These are phyloP conservation scores for Onychomys leucogaster DNA, from an alignment of 2,797 vertebrate species.

Conservation along the genomic window DNA sequence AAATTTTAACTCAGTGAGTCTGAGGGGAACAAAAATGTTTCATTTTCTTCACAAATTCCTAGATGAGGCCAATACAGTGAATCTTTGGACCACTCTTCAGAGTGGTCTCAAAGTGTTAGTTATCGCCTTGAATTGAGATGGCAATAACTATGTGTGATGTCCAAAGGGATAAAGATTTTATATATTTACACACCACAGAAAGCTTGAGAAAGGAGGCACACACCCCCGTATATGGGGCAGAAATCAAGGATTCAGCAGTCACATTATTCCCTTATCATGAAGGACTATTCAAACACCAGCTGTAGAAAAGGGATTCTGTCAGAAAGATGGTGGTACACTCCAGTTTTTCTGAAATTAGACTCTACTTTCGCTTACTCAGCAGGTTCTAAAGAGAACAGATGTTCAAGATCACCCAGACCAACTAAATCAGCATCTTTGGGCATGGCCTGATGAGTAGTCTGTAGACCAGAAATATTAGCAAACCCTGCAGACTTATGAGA, in stretches of 20 bases:
- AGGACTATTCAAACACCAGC: conserved; percentile 40
- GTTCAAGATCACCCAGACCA: conserved; percentile 23
- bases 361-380: neutral
- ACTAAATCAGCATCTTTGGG: neutral
- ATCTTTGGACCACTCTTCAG: neutral
- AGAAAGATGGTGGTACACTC: conserved; percentile 24
- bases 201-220: neutral
- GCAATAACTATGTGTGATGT: neutral
- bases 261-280: conserved; percentile 1
- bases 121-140: neutral
- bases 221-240: neutral
- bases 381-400: conserved; percentile 24
- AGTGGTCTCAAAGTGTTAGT: neutral
- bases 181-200: neutral
- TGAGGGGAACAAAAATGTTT: neutral
- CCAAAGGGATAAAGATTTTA: neutral
- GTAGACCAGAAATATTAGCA: neutral
- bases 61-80: neutral
- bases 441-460: neutral
- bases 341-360: conserved; percentile 61
- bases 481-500: neutral
- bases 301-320: conserved; percentile 12
- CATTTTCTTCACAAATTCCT: conserved; percentile 28
- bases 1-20: conserved; percentile 49
- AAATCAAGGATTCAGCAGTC: conserved; percentile 19